Evolutionary conservation across 2,888 invertebrate species (phyloP), one percentile per base, ranked within the genome.

Genomic region (Rhopalosiphum nymphaeae): DNA sequence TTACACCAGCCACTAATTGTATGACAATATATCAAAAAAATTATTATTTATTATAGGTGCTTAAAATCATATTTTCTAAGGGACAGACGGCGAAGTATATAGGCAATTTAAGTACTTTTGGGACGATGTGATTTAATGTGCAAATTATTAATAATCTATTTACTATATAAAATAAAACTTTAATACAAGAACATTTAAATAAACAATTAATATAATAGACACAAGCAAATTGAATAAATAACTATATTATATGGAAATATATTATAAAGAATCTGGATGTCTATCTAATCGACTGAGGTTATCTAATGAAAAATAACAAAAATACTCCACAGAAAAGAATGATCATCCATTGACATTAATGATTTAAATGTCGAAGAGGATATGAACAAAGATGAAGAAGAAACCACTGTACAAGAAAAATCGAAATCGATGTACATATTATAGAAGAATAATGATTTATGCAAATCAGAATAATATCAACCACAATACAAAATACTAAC

Each of bases 101-200:
- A 93, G 92, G 92, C 92, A 93, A 93, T 89, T 93, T 29, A 56
- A 89, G 56, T 93, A 78, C 92, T 89, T 88, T 49, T 53, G 29
- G 78, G 53, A 29, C 36, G 1, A 78, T 25, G 29, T 21, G 21
- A 86, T 49, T 46, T 2, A 44, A 29, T 16, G 46, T 44, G 7
- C 11, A 44, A 44, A 85, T 44, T 44, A 42, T 78, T 36, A 84
- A 44, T 29, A 44, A 85, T 10, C 26, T 16, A 85, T 85, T 26
- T 85, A 85, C 10, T 44, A 44, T 5, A 3, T 42, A 1, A 26
- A 1, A 85, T 26, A 44, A 78, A 13, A 29, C 16, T 44, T 0
- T n/a, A 86, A 86, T n/a, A 46, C 46, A 16, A 61, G 9, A 61
- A 57, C 2, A 21, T 9, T 1, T 87, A 57, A 61, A 57, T 57